phyloP scores from a whole-genome alignment of 2,113 vertebrate species.

The Grantiella picta region DNA sequence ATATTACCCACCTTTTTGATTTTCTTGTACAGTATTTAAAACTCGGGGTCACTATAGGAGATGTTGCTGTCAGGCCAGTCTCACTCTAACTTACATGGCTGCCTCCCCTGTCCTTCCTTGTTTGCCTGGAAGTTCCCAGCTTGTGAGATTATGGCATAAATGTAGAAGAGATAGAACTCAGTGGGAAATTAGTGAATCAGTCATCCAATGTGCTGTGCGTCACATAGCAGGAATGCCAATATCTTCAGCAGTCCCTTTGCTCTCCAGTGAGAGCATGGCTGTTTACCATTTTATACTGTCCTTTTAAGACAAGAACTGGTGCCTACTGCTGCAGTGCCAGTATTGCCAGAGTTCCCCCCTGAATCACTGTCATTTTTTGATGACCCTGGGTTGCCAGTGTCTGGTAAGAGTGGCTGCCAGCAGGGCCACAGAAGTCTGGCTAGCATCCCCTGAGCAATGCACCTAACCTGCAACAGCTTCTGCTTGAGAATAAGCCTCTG shows the following conservation, averaged over 20 bases:
- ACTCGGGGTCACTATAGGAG: background rate
- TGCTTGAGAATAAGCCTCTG: background rate
- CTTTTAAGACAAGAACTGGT: background rate
- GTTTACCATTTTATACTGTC: background rate
- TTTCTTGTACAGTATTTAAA: background rate
- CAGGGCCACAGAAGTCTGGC: too few species aligned
- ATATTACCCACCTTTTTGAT: background rate
- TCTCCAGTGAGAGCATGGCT: background rate
- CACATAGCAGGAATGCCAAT: conserved; percentile 35
- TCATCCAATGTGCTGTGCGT: background rate
- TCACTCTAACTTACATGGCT: background rate
- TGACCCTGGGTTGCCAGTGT: background rate
- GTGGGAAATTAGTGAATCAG: background rate
- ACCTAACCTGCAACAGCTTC: accelerated
- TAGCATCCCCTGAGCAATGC: background rate
- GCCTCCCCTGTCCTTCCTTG: background rate
- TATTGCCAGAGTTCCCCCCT: background rate
- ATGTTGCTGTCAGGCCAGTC: background rate
- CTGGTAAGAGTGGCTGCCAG: background rate
- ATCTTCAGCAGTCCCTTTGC: background rate
- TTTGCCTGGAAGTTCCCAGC: conserved; percentile 36
- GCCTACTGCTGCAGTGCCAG: background rate
- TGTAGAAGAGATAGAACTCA: background rate
- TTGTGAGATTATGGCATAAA: conserved; percentile 48
- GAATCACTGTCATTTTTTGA: background rate